Percentiles rank a stretch among this genome's conserved stretches.
Evolutionary conservation across 2,888 invertebrate species (phyloP).

Genomic region (Pomacea canaliculata): DNA sequence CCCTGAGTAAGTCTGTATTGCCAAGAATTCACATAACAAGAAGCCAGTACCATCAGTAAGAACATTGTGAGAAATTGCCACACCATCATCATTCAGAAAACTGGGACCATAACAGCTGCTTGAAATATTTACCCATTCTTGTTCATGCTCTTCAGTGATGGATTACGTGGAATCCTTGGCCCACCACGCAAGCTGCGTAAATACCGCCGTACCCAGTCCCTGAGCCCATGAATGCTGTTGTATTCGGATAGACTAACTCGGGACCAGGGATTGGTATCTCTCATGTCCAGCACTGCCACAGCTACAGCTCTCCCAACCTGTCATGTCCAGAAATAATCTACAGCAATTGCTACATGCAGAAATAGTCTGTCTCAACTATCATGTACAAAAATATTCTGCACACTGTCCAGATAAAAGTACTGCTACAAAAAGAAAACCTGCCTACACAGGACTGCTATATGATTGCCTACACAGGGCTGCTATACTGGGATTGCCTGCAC

Average conservation of each 20-base stretch:
- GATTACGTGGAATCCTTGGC: slow-evolving; percentile 52
- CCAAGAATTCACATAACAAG: no score
- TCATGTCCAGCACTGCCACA: slow-evolving; percentile 86
- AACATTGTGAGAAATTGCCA: no score
- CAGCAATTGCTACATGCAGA: neutral
- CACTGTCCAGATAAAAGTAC: no score
- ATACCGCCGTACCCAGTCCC: slow-evolving; percentile 63
- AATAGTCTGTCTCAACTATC: neutral
- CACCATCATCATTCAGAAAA: no score
- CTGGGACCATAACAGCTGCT: no score
- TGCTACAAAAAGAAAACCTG: no score
- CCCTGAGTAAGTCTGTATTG: no score
- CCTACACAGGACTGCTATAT: no score
- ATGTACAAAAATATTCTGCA: no score
- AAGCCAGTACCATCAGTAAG: no score
- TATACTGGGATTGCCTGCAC: no score
- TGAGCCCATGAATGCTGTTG: slow-evolving; percentile 57
- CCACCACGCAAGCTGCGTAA: slow-evolving; percentile 61
- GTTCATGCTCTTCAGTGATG: slow-evolving; percentile 29
- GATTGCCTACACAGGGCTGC: no score
- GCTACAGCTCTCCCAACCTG: slow-evolving; percentile 87
- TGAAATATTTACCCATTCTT: slow-evolving; percentile 24
- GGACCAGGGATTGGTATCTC: slow-evolving; percentile 84
- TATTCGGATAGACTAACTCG: slow-evolving; percentile 81
- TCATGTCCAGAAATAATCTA: neutral